Evolutionary conservation across 1,140 invertebrate genomes (phyloP).

Genomic region (Triops cancriformis): DNA sequence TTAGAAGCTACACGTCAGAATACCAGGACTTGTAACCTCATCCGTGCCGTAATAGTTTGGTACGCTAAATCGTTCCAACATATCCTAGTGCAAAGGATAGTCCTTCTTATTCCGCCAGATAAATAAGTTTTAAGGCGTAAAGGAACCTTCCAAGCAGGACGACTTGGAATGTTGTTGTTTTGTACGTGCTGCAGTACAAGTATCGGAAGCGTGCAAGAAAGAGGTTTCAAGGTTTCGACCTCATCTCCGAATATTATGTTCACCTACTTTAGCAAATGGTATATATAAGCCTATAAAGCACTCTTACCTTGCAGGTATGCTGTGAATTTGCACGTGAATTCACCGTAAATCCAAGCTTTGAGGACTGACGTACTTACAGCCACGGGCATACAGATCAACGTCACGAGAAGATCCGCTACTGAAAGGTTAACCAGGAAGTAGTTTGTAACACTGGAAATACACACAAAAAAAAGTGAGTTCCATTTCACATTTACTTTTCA

Average conservation of each 20-base stretch:
- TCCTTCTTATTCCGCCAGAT: too few species aligned
- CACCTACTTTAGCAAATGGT: neutral
- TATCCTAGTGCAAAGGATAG: too few species aligned
- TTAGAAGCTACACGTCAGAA: too few species aligned
- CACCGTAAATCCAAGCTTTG: slow-evolving; percentile 57
- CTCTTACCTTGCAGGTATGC: slow-evolving; percentile 63
- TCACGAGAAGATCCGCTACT: slow-evolving; percentile 76
- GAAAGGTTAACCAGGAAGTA: slow-evolving; percentile 84
- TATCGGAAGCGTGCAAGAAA: too few species aligned
- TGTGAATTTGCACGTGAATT: slow-evolving; percentile 60
- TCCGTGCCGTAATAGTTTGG: too few species aligned
- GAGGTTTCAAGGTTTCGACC: too few species aligned
- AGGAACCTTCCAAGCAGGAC: too few species aligned
- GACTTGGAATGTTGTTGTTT: too few species aligned
- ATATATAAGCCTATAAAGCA: neutral
- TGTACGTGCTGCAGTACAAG: too few species aligned
- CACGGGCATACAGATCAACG: slow-evolving; percentile 69
- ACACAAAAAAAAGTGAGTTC: slow-evolving; percentile 33
- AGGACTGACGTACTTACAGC: slow-evolving; percentile 59
- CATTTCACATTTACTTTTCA: neutral
- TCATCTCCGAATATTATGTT: neutral
- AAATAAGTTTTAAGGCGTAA: too few species aligned
- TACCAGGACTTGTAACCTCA: too few species aligned
- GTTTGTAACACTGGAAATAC: slow-evolving; percentile 78
- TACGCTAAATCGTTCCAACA: too few species aligned